phyloP scores from a whole-genome alignment of 2,888 invertebrate genomes.

The Scaeva pyrastri region DNA sequence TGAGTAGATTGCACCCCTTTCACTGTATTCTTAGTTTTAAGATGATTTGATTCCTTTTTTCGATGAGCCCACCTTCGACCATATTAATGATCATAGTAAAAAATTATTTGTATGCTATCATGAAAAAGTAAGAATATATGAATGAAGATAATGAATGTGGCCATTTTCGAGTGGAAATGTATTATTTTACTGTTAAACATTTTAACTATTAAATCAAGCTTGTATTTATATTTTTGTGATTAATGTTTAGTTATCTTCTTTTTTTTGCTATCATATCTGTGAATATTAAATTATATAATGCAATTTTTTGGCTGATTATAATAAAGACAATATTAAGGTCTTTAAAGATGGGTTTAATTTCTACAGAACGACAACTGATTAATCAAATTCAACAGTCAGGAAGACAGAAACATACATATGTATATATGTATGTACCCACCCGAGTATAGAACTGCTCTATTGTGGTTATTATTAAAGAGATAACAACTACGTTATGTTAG shows the following conservation, averaged over 20 bases:
- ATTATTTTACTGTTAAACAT: conserved; percentile 40
- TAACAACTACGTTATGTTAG: no score
- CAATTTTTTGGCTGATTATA: conserved; percentile 15
- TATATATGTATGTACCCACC: no score
- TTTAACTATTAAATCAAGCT: conserved; percentile 39
- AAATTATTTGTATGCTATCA: neutral
- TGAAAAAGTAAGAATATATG: neutral
- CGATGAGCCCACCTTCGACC: conserved; percentile 7
- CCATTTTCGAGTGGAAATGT: conserved; percentile 27
- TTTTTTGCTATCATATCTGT: conserved; percentile 15
- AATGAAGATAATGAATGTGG: neutral
- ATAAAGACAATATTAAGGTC: conserved; percentile 9
- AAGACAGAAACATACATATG: no score
- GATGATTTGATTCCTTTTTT: neutral
- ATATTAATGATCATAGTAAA: neutral
- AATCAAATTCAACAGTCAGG: no score
- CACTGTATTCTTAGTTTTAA: neutral
- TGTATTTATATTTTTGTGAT: conserved; percentile 42
- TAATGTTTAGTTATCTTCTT: conserved; percentile 16
- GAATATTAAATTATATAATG: conserved; percentile 26
- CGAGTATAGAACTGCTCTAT: no score
- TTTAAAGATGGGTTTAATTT: neutral
- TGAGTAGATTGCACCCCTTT: conserved; percentile 5
- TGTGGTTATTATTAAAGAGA: no score
- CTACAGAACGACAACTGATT: no score